phyloP scores from a whole-genome alignment of 1,140 invertebrate species.

The Aphidius ervi region DNA sequence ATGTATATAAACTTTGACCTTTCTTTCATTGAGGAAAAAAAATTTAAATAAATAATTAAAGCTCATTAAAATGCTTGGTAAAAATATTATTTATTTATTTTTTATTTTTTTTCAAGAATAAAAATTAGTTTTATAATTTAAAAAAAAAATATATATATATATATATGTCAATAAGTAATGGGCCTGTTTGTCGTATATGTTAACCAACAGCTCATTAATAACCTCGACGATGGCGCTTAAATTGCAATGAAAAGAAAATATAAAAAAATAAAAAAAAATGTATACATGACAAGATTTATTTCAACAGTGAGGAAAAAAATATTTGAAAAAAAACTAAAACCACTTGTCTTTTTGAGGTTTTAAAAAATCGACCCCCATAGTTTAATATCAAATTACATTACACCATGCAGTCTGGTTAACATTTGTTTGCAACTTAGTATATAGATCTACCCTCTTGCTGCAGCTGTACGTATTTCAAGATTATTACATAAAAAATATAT shows the following conservation, averaged over 20 bases:
- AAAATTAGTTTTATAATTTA: no score
- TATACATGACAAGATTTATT: neutral
- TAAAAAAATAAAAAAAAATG: constrained; percentile 7
- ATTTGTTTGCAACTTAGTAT: constrained; percentile 31
- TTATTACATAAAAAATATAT: no score
- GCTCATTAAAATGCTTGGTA: no score
- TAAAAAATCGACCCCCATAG: constrained; percentile 14
- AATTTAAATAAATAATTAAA: no score
- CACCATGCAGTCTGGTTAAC: constrained; percentile 39
- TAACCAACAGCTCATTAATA: constrained; percentile 23
- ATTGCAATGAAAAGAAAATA: constrained; percentile 17
- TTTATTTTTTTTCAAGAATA: no score
- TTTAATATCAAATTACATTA: constrained; percentile 31
- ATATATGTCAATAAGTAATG: no score
- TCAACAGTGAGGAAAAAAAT: neutral
- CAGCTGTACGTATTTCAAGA: no score
- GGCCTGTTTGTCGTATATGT: constrained; percentile 15
- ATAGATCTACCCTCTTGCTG: constrained; percentile 25
- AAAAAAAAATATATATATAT: no score
- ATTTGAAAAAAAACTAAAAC: neutral
- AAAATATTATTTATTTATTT: no score
- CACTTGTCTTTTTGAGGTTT: constrained; percentile 12
- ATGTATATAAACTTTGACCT: no score
- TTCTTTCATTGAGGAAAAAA: no score
- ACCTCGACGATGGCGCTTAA: constrained; percentile 29